Evolutionary conservation across 2,797 vertebrate genomes (phyloP).

Genomic region (Apogon talboti): DNA sequence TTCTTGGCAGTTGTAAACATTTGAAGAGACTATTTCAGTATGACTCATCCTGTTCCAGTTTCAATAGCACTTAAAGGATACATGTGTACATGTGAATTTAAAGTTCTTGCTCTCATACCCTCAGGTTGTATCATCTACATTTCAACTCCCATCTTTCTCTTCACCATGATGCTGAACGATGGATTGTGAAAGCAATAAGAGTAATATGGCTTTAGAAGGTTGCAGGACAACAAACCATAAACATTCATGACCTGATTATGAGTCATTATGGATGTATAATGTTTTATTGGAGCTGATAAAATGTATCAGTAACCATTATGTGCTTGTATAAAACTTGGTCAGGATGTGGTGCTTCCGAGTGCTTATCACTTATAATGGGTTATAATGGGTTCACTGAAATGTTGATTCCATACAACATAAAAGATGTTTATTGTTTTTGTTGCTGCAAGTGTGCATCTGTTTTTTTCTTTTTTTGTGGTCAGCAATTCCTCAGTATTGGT

Average conservation of each 20-base stretch:
- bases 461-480: slow-evolving; percentile 26
- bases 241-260: slow-evolving; percentile 45
- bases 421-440: slow-evolving; percentile 5
- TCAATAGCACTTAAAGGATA: neutral
- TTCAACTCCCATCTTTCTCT: too few relatives aligned
- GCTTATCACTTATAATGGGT: neutral
- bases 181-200: slow-evolving; percentile 26
- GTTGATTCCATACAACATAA: neutral
- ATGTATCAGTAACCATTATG: slow-evolving; percentile 46
- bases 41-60: slow-evolving; percentile 47
- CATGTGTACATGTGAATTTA: neutral
- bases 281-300: slow-evolving; percentile 53
- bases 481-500: neutral
- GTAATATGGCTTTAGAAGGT: slow-evolving; percentile 36
- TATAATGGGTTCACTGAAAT: neutral
- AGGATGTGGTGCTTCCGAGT: slow-evolving; percentile 26
- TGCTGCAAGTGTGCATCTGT: neutral
- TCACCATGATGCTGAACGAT: slow-evolving; percentile 7
- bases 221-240: slow-evolving; percentile 48
- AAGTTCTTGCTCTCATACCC: neutral
- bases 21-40: slow-evolving; percentile 22
- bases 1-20: slow-evolving; percentile 34
- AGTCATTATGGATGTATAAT: slow-evolving; percentile 49
- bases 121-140: neutral
- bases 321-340: slow-evolving; percentile 45